Evolutionary conservation across 2,888 invertebrate genomes (phyloP), one percentile per base, ranked within the genome.

Genomic region (Drosophila merina): DNA sequence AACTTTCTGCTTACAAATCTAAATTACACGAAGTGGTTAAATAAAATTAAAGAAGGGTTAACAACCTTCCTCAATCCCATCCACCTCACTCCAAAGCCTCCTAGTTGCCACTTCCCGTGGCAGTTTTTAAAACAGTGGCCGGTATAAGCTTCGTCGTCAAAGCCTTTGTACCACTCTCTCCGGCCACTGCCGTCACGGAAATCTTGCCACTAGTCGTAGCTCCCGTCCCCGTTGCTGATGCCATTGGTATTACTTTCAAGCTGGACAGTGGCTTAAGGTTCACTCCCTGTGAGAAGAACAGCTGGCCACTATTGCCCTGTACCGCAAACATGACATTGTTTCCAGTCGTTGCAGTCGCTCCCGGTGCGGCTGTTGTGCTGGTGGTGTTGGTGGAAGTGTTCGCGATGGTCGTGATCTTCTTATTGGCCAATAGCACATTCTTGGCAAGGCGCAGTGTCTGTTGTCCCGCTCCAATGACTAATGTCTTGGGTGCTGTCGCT

Each of bases 211-310:
- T 50, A 3, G 66, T 9, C 5, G 45, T 14, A 5, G 48, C 47
- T 2, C 36, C 44, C 10, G 47, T 26, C n/a, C 56, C 49, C 25
- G 73, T 25, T 3, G 68, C 58, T 9, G 67, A 20, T 1, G 74
- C 59, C 79, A 84, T 79, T 10, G 81, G 82, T 81, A 94, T 94
- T 58, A 94, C 94, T 89, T 94, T 94, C 59, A 94, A 92, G 8
- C 93, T 94, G 90, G 94, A 94, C 68, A 94, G 87, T 8, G 93
- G 93, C 88, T 94, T 94, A 14, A 94, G 92, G 87, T 94, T 94
- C 60, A 94, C 93, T 25, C 94, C 93, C 89, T 94, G 93, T n/a
- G 94, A 94, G 58, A 94, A 90, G 59, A 94, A 90, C 72, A 94
- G 93, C 89, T 94, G 94, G 0, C 92, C 91, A 28, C 93, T 93